phyloP scores from a whole-genome alignment of 2,888 invertebrate species.

The Dryadula phaetusa region DNA sequence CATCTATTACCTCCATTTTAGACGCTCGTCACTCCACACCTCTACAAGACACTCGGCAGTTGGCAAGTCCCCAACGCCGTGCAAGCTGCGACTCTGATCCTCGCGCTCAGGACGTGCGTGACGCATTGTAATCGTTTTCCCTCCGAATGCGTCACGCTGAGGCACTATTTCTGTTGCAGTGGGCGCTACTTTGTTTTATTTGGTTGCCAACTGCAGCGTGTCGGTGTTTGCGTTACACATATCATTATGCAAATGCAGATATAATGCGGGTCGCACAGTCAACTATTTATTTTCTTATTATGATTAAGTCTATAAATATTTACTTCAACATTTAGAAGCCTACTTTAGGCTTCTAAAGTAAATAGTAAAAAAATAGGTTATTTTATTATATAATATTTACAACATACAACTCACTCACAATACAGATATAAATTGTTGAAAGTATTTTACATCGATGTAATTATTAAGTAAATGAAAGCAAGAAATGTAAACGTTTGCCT shows the following conservation, averaged over 20 bases:
- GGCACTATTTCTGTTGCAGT: slow-evolving; percentile 22
- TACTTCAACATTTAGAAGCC: neutral
- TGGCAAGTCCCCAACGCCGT: slow-evolving; percentile 22
- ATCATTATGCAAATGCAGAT: slow-evolving; percentile 26
- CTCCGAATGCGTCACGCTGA: slow-evolving; percentile 10
- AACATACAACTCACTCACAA: too few species aligned
- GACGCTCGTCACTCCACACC: neutral
- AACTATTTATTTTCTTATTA: slow-evolving; percentile 18
- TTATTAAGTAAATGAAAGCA: too few species aligned
- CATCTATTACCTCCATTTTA: neutral
- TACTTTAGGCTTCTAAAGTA: too few species aligned
- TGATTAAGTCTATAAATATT: neutral
- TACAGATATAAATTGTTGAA: too few species aligned
- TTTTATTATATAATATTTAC: too few species aligned
- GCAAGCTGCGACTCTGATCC: slow-evolving; percentile 15
- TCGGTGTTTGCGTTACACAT: slow-evolving; percentile 22
- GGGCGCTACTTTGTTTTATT: slow-evolving; percentile 26
- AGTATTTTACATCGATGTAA: too few species aligned
- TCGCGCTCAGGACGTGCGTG: slow-evolving; percentile 28
- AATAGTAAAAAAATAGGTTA: too few species aligned
- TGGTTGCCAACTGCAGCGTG: neutral
- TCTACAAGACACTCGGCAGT: neutral
- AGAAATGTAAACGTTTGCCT: too few species aligned
- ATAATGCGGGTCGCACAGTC: slow-evolving; percentile 17
- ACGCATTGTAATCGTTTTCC: neutral